Evolutionary conservation across 2,797 vertebrate genomes (phyloP).

Genomic region (Babyrousa celebensis): DNA sequence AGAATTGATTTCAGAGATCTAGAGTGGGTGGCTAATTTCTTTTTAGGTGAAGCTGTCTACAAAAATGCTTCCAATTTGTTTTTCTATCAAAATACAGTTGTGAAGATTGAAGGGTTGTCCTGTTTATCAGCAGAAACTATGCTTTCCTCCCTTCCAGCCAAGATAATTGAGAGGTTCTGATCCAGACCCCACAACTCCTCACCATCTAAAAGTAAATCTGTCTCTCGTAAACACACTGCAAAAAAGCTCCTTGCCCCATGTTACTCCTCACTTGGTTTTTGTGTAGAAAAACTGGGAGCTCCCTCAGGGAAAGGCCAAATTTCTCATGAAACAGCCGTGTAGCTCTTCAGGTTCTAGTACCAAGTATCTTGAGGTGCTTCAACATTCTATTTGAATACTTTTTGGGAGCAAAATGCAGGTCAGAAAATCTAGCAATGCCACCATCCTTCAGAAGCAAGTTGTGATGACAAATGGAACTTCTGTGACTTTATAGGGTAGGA

Average conservation of each 20-base stretch:
- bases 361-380: not conserved
- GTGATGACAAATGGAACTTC: not conserved
- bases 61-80: conserved; percentile 28
- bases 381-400: not conserved
- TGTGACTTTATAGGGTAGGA: not conserved
- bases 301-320: not conserved
- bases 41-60: conserved; percentile 40
- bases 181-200: not conserved
- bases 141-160: not conserved
- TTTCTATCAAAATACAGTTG: conserved; percentile 36
- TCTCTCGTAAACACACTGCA: not conserved
- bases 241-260: not conserved
- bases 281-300: not conserved
- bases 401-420: not conserved
- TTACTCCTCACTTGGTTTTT: not conserved
- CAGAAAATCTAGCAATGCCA: not conserved
- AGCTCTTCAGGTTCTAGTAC: not conserved
- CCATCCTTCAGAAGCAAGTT: not conserved
- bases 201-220: not conserved
- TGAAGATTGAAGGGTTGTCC: not conserved
- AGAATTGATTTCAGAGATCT: not conserved
- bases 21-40: not conserved
- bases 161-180: not conserved
- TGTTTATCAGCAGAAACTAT: conserved; percentile 26
- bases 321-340: not conserved